Base-by-base conservation (phyloP, 2,797 vertebrate species). In the Percopsis omiscomaycus region DNA sequence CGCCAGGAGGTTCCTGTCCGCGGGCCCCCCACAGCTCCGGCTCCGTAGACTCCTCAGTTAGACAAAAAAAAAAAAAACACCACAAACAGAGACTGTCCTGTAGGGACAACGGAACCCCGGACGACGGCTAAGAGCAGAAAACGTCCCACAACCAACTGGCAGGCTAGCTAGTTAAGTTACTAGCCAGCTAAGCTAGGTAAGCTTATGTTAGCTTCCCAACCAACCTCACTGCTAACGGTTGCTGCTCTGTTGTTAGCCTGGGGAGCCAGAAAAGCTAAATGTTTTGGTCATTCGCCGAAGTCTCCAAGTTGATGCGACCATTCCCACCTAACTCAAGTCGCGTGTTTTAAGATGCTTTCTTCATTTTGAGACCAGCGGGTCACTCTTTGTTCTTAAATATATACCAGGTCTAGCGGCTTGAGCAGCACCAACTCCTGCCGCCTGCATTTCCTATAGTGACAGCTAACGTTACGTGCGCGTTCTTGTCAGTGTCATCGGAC, bases 391-490 rank as follows among this genome's bases (percentile, higher is more conserved):
- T 42, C 71, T 81, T 45, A 52, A 69, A 69, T 66, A 22, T 64
- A 66, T 74, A 67, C 55, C 10, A 49, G 55, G 42, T 61, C 48
- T 32, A 50, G 63, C 69, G 56, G 74, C 67, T 59, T 49, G 32
- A 64, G 54, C 11, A 75, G 83, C 80, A 79, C 73, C 78, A 64
- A 74, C 59, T 71, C 66, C 72, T 74, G 64, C 77, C 78, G 77
- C 72, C 87, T 62, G 83, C 79, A 86, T 90, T 93, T 93, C 91
- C 92, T 88, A 87, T 51, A 51, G 84, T 93, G 91, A 92, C 92
- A 92, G 89, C 84, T 73, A n/a, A n/a, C n/a, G n/a, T n/a, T n/a
- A 78, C 89, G 92, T 86, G 89, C 90, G 87, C 37, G 90, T 44
- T 51, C 84, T 3, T 66, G 84, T 48, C 74, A 37, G 32, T 14